Conservation (phyloP, 1,140 invertebrate species). For the Dolichoris vasculosae region DNA sequence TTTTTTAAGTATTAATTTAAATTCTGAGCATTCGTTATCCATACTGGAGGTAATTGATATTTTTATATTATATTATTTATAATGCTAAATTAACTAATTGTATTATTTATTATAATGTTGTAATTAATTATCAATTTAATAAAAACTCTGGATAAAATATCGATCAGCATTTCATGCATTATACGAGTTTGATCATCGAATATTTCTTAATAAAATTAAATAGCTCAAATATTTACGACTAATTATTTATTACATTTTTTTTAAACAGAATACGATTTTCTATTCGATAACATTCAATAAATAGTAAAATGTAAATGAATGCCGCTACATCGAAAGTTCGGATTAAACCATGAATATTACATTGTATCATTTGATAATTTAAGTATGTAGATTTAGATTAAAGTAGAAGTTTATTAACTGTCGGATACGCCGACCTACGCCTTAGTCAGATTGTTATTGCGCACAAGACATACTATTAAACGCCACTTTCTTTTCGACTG, state of each 20-base stretch:
- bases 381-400: conserved; percentile 22
- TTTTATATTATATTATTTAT: background rate
- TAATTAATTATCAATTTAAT: background rate
- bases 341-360: conserved; percentile 11
- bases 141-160: background rate
- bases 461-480: conserved; percentile 10
- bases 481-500: background rate
- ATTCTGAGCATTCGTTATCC: background rate
- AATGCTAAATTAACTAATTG: background rate
- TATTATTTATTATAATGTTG: background rate
- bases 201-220: background rate
- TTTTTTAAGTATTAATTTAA: background rate
- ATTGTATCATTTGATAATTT: conserved; percentile 24
- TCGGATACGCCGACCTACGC: conserved; percentile 8
- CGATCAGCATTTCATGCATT: background rate
- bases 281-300: background rate
- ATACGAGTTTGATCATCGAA: background rate
- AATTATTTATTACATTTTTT: background rate
- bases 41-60: too few relatives aligned
- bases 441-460: background rate
- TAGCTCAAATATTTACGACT: background rate
- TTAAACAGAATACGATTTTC: background rate
- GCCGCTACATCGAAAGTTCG: background rate
- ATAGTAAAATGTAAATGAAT: background rate
- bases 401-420: conserved; percentile 12